These are phyloP conservation scores for Limnephilus lunatus DNA, from an alignment of 2,888 invertebrate genomes.

Conservation along the genomic window DNA sequence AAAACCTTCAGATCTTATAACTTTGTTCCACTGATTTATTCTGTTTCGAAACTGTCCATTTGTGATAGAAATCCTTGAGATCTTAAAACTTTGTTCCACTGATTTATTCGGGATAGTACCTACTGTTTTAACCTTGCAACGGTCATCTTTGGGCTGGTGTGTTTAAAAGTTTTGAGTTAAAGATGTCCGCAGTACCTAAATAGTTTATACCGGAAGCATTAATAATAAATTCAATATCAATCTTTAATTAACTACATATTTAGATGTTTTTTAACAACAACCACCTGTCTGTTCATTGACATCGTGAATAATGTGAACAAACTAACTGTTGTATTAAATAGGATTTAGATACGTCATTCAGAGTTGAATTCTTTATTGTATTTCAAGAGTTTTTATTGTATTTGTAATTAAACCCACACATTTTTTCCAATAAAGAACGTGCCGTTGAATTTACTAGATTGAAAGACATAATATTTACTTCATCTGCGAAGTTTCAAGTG, in stretches of 20 bases:
- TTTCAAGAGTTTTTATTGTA: not conserved
- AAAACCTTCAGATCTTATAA: not conserved
- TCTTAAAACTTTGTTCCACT: not conserved
- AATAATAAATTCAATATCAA: too few species aligned
- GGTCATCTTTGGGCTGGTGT: not conserved
- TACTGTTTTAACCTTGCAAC: not conserved
- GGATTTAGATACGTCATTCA: not conserved
- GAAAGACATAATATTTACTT: not conserved
- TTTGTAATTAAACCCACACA: not conserved
- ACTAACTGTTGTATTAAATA: not conserved
- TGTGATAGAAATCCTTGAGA: not conserved
- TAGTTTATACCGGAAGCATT: too few species aligned
- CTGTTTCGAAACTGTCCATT: too few species aligned
- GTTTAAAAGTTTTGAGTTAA: not conserved
- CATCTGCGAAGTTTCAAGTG: not conserved
- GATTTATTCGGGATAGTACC: not conserved
- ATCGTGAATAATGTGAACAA: not conserved
- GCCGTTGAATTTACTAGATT: not conserved
- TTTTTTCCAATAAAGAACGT: not conserved
- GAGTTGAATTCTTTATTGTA: not conserved
- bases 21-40: not conserved
- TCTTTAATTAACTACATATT: not conserved
- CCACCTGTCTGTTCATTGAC: not conserved
- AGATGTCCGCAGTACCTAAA: too few species aligned
- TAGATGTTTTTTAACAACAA: not conserved